Conservation (phyloP, 2,113 vertebrate genomes). For the Gopherus evgoodei region DNA sequence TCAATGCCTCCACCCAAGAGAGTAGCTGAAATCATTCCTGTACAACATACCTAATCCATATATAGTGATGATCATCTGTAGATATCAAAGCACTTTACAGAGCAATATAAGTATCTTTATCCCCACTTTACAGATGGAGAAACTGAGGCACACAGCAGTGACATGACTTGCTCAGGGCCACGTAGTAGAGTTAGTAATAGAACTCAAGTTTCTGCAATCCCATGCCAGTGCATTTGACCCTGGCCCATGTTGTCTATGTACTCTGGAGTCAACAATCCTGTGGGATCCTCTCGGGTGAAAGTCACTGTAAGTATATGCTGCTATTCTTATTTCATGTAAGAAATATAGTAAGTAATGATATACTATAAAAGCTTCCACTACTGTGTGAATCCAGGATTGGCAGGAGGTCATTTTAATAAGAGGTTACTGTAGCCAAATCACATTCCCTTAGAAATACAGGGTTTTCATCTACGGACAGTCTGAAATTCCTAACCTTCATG, state of each 20-base stretch:
- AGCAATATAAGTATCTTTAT: background rate
- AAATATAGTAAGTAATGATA: background rate
- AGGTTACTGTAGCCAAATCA: background rate
- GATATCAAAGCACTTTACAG: background rate
- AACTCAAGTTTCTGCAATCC: background rate
- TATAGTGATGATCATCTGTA: background rate
- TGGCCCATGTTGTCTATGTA: background rate
- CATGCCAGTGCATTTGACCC: background rate
- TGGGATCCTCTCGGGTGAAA: background rate
- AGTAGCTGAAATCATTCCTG: background rate
- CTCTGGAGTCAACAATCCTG: background rate
- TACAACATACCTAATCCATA: background rate
- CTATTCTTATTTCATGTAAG: background rate
- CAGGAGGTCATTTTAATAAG: background rate
- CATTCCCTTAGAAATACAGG: background rate
- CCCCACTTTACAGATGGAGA: background rate
- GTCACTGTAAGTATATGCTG: background rate
- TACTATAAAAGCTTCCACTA: background rate
- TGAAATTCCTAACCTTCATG: accelerated
- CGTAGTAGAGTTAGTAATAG: background rate
- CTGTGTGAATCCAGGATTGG: background rate
- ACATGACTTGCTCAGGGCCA: background rate
- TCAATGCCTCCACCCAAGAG: background rate
- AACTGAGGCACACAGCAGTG: background rate
- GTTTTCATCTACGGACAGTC: accelerated